Evolutionary conservation across 2,797 vertebrate genomes (phyloP).

Genomic region (Crenichthys baileyi): DNA sequence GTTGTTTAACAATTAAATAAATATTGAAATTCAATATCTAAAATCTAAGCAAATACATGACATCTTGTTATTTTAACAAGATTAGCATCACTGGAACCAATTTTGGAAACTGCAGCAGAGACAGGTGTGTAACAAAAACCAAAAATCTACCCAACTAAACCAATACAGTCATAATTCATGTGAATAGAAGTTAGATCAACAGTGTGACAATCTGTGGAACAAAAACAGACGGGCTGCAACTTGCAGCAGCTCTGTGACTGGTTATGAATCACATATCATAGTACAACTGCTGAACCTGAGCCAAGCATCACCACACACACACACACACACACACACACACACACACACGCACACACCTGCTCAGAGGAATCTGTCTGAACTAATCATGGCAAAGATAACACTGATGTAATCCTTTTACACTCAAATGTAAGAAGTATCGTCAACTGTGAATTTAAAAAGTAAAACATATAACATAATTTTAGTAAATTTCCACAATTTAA

Average conservation of each 20-base stretch:
- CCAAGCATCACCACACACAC: constrained; percentile 13
- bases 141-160: not conserved
- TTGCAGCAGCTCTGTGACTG: constrained; percentile 43
- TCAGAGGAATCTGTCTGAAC: not conserved
- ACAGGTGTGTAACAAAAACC: constrained; percentile 17
- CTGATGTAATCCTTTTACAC: constrained; percentile 4
- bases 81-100: not conserved
- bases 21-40: not conserved
- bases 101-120: not conserved
- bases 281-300: constrained; percentile 44
- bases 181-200: constrained; percentile 20
- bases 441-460: not conserved
- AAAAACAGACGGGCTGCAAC: constrained; percentile 47
- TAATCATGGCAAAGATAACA: constrained; percentile 14
- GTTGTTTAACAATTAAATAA: not conserved
- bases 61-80: not conserved
- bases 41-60: constrained; percentile 4
- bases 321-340: constrained; percentile 11
- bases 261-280: constrained; percentile 41
- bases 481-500: not conserved
- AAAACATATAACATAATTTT: too few relatives aligned
- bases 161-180: not conserved
- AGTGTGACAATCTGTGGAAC: constrained; percentile 11
- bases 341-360: constrained; percentile 20
- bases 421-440: not conserved